Base-by-base conservation (phyloP, 2,113 vertebrate genomes). In the Erythrocercus mccallii region DNA sequence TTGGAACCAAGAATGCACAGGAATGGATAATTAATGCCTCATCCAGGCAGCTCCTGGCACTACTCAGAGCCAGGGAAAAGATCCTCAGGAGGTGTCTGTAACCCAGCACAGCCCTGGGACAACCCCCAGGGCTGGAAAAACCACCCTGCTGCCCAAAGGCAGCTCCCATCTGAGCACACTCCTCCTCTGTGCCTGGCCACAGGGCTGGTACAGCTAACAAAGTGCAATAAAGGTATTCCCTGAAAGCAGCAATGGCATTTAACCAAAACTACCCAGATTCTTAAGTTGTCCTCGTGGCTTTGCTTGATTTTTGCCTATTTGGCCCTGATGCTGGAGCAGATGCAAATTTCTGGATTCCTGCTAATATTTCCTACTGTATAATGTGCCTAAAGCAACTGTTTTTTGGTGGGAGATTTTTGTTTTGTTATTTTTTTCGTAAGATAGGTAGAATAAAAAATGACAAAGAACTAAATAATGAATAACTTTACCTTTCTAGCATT, bases 11-110 rank as follows among this genome's bases (percentile, higher is more conserved):
- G 86, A 94, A 78, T 37, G 62, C 62, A 64, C 38, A 85, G 81
- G 45, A 95, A 96, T 37, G 62, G 53, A 81, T 56, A 92, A 92
- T 88, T 61, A 96, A 76, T 16, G 2, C 10, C 20, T 20, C 27
- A n/a, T 25, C 70, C 79, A 40, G 74, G 76, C 79, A 38, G 90
- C 71, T 92, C 37, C 71, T 88, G 92, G 74, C 51, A 62, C 3
- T 38, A 73, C 79, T 66, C 58, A 40, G 18, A 70, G 24, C 68
- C 86, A 51, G 74, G 3, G 37, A 42, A 76, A 56, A 90, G 71
- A 62, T 83, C 51, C 40, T 57, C 30, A 13, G 45, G 65, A 22
- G 7, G 28, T 20, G 37, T 40, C 24, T 30, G 31, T 6, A 48
- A 73, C 69, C 68, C 11, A 72, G 45, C 62, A 54, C 38, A 35